Percentiles rank a stretch among this genome's conserved stretches.
Evolutionary conservation across 2,888 invertebrate species (phyloP).

Genomic region (Lymantria monacha): DNA sequence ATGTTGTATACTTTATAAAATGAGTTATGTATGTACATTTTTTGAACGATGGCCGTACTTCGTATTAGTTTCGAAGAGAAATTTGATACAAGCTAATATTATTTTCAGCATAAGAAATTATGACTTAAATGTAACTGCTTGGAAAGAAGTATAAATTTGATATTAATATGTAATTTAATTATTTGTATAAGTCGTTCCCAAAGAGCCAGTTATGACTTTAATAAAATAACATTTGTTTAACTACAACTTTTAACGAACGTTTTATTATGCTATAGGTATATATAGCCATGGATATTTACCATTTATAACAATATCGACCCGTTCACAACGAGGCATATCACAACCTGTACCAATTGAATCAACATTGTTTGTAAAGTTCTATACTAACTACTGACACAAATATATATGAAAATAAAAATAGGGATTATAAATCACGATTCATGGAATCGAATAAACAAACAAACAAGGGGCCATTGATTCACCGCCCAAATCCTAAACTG

Average conservation of each 20-base stretch:
- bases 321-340: constrained; percentile 82
- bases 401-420: constrained; percentile 79
- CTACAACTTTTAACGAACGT: constrained; percentile 79
- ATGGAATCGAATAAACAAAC: constrained; percentile 79
- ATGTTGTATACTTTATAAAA: constrained; percentile 38
- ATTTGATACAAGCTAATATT: constrained; percentile 55
- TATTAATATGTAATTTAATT: constrained; percentile 62
- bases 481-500: constrained; percentile 75
- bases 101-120: constrained; percentile 59
- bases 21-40: constrained; percentile 38
- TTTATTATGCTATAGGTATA: constrained; percentile 72
- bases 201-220: constrained; percentile 73
- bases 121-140: constrained; percentile 59
- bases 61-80: constrained; percentile 54
- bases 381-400: constrained; percentile 81
- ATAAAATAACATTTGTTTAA: constrained; percentile 77
- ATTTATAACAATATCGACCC: constrained; percentile 82
- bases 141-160: constrained; percentile 72
- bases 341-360: constrained; percentile 82
- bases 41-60: constrained; percentile 39
- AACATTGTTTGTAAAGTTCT: constrained; percentile 82
- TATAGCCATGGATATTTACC: constrained; percentile 76
- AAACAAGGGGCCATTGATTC: constrained; percentile 71
- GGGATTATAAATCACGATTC: constrained; percentile 79
- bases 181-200: constrained; percentile 76